A percentile compares a stretch with the other conserved stretches of the same genome.
Conservation (phyloP, 1,140 invertebrate species). For the Scaptodrosophila lebanonensis region DNA sequence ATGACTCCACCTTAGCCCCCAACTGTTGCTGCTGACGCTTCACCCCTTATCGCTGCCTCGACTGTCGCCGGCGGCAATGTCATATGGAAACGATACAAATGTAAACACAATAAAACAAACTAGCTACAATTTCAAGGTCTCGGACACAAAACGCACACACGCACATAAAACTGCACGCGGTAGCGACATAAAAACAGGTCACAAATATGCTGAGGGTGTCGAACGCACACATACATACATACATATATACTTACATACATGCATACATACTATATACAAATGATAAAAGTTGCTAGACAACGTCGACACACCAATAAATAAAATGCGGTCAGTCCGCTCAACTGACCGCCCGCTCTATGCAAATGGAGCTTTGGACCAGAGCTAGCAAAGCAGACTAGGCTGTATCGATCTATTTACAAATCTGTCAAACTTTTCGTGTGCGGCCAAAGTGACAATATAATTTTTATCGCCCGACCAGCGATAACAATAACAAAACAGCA, state of each 20-base stretch:
- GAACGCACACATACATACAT: constrained; percentile 18
- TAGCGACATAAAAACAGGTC: constrained; percentile 54
- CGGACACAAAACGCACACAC: constrained; percentile 66
- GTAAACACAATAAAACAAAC: constrained; percentile 73
- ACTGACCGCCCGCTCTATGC: constrained; percentile 43
- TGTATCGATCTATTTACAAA: constrained; percentile 58
- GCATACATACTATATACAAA: constrained; percentile 14
- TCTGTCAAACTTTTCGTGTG: constrained; percentile 15
- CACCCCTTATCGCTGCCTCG: constrained; percentile 1
- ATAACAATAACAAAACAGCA: too few relatives aligned
- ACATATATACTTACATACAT: constrained; percentile 13
- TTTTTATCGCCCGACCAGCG: too few relatives aligned
- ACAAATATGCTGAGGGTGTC: constrained; percentile 10
- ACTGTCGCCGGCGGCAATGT: constrained; percentile 63
- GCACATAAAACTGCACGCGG: constrained; percentile 70
- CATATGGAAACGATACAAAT: constrained; percentile 74
- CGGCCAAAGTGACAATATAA: too few relatives aligned
- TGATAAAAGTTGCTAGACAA: constrained; percentile 54
- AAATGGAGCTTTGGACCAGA: constrained; percentile 41
- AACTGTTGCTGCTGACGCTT: constrained; percentile 17
- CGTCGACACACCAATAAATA: constrained; percentile 63
- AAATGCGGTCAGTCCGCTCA: constrained; percentile 32
- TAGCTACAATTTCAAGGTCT: constrained; percentile 71
- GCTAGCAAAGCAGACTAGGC: constrained; percentile 17
- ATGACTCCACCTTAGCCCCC: constrained; percentile 26